A percentile compares a stretch with the other conserved stretches of the same genome.
Conservation (phyloP, 2,797 vertebrate species). For the Oreortyx pictus region DNA sequence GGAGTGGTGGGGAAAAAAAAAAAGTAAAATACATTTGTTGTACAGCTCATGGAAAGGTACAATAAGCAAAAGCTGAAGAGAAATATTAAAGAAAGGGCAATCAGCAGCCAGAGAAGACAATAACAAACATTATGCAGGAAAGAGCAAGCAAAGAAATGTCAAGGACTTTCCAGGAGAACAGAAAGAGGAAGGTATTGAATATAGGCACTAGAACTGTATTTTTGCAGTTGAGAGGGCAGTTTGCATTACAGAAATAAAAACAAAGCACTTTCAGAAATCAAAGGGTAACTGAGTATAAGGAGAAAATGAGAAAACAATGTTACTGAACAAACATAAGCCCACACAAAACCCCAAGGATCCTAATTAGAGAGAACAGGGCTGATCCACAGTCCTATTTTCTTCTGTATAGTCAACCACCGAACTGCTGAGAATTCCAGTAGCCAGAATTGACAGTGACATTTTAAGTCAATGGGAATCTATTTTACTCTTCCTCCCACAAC, state of each 20-base stretch:
- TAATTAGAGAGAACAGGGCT: slow-evolving; percentile 18
- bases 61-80: not conserved
- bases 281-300: not conserved
- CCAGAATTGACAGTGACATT: slow-evolving; percentile 68
- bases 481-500: slow-evolving; percentile 66
- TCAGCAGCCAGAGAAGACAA: not conserved
- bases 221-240: not conserved
- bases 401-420: slow-evolving; percentile 39
- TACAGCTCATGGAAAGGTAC: not conserved
- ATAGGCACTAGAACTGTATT: not conserved
- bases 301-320: slow-evolving; percentile 7
- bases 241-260: not conserved
- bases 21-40: not conserved
- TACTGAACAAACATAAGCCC: not conserved
- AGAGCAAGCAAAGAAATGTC: not conserved
- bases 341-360: slow-evolving; percentile 2
- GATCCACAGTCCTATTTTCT: slow-evolving; percentile 31
- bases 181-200: not conserved
- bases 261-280: not conserved
- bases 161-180: not conserved
- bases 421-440: slow-evolving; percentile 45
- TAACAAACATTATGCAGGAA: not conserved
- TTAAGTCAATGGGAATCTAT: slow-evolving; percentile 71
- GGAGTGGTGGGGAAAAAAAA: not conserved
- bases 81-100: not conserved